Percentiles rank a stretch among this genome's conserved stretches.
These are phyloP conservation scores for Temnopleurus reevesii DNA, from an alignment of 53 echinoderm and acorn worm species.

Conservation along the genomic window DNA sequence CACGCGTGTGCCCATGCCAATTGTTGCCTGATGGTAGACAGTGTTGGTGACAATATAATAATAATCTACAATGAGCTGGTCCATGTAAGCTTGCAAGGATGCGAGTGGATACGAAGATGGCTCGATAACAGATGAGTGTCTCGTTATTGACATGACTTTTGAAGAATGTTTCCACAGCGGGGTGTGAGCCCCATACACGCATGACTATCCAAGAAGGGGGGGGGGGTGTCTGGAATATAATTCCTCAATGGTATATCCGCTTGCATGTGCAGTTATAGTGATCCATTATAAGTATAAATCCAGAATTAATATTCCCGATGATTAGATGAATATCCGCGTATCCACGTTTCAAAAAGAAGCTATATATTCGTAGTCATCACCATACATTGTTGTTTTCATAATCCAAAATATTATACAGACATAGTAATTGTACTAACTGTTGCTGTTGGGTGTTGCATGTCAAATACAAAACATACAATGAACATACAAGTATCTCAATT, in stretches of 20 bases:
- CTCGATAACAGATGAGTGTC: not conserved
- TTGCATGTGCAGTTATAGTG: slow-evolving; percentile 3
- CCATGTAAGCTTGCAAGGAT: slow-evolving; percentile 14
- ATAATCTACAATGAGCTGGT: slow-evolving; percentile 42
- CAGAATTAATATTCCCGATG: not conserved
- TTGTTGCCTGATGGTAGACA: not conserved
- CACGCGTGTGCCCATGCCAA: slow-evolving; percentile 24
- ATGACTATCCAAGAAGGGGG: not conserved
- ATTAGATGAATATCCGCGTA: too few species aligned
- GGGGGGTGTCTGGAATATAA: not conserved
- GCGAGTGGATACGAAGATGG: slow-evolving; percentile 26
- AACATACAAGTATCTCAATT: too few species aligned
- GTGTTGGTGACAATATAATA: slow-evolving; percentile 44
- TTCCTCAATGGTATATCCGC: not conserved
- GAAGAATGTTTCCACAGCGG: slow-evolving; percentile 46
- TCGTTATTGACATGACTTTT: slow-evolving; percentile 53
- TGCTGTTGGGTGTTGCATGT: too few species aligned
- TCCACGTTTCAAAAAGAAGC: too few species aligned
- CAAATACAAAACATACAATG: too few species aligned
- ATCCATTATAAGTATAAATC: slow-evolving; percentile 9
- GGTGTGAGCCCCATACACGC: slow-evolving; percentile 5
- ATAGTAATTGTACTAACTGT: too few species aligned
- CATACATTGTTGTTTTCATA: too few species aligned
- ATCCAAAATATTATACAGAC: too few species aligned
- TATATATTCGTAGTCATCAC: too few species aligned